Evolutionary conservation across 2,797 vertebrate genomes (phyloP).

Genomic region (Argentina silus): DNA sequence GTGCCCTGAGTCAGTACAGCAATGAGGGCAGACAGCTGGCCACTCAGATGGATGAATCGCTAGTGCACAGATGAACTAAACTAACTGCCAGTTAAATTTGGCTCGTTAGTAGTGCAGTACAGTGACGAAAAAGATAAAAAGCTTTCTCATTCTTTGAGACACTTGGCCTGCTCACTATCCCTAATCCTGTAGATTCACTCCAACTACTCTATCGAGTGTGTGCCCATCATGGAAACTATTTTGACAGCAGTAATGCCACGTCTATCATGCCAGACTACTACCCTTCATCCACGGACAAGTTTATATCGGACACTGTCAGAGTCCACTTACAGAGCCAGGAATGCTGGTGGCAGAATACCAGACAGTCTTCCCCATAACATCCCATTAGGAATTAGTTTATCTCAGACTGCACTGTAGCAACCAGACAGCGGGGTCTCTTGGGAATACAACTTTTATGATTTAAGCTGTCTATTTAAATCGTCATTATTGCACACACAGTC

Average conservation of each 20-base stretch:
- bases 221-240: too few species aligned
- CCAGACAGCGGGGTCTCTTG: not conserved
- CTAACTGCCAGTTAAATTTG: not conserved
- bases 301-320: too few species aligned
- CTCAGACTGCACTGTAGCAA: not conserved
- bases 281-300: too few species aligned
- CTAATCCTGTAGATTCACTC: not conserved
- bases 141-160: not conserved
- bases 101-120: not conserved
- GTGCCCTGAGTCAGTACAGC: not conserved
- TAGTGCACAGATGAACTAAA: not conserved
- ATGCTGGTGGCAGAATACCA: too few species aligned
- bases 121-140: not conserved
- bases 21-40: not conserved
- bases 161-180: not conserved
- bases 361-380: not conserved
- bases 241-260: too few species aligned
- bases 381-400: not conserved
- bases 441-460: not conserved
- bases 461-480: not conserved
- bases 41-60: not conserved
- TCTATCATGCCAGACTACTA: too few species aligned
- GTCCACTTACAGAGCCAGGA: too few species aligned
- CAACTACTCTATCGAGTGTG: not conserved
- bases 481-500: not conserved